Base-by-base conservation (phyloP, 2,797 vertebrate genomes). In the Tenualosa ilisha region DNA sequence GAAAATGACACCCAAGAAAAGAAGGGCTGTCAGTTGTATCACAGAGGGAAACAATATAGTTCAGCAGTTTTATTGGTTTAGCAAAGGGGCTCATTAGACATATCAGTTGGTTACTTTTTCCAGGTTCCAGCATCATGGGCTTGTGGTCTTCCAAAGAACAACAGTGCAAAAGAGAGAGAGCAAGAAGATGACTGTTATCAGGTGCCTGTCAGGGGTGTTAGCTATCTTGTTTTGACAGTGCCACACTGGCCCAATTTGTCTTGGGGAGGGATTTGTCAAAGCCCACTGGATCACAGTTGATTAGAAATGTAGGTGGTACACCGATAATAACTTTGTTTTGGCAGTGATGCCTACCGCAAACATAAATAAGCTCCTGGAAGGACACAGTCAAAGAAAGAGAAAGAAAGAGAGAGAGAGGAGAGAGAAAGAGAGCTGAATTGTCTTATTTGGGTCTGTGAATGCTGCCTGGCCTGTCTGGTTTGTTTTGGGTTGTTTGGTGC, bases 321-420 rank as follows among this genome's bases (percentile, higher is more conserved):
- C 72, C 17, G 20, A 40, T 79, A 79, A 79, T 79, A 79, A 79
- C 72, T 79, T 79, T 46, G 72, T 79, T 79, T 79, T 43, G 40
- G 37, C 72, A 79, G 20, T 46, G 40, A 40, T 46, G 40, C 37
- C 40, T 79, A 40, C 72, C 22, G 17, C 26, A 79, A 79, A 46
- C 40, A 46, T 79, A 46, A 79, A 79, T 79, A 79, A 79, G 17
- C 72, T 79, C 40, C 72, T 20, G 37, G 37, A 79, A 79, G 72
- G 40, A 79, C 72, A 46, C 40, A 6, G 37, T 79, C 40, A 79
- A 22, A 79, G 31, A 75, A 43, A 43, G 40, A 43, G 37, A 37
- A 26, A 72, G 65, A 3, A 24, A 72, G 63, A 26, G 7, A 72
- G 63, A 26, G 7, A 65, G 63, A 24, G 24, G 31, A 37, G 13